Evolutionary conservation across 2,113 vertebrate species (phyloP).

Genomic region (Calidris pugnax): DNA sequence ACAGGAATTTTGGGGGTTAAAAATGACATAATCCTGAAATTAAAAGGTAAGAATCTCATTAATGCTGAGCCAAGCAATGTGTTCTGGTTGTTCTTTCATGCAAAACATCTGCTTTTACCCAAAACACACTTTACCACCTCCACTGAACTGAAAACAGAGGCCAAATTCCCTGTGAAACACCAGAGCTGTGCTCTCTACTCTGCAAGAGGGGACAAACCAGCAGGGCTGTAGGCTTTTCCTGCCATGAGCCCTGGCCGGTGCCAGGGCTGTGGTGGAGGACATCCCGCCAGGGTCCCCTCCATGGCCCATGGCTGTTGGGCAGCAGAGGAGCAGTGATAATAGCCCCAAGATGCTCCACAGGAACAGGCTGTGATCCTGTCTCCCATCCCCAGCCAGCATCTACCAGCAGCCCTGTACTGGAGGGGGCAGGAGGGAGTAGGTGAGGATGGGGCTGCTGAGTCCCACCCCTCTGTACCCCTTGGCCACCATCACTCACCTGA

Average conservation of each 20-base stretch:
- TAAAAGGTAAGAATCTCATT: background rate
- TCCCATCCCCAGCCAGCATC: background rate
- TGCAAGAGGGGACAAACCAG: accelerated
- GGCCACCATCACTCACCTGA: slow-evolving; percentile 75
- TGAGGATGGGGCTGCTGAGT: background rate
- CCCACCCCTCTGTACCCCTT: background rate
- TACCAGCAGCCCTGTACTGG: background rate
- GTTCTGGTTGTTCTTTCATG: background rate
- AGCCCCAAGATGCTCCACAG: background rate
- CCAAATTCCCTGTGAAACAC: background rate
- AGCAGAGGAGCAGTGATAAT: background rate
- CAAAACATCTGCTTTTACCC: background rate
- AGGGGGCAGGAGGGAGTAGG: background rate
- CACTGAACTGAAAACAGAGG: background rate
- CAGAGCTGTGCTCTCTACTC: background rate
- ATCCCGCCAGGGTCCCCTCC: background rate
- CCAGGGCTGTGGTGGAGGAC: background rate
- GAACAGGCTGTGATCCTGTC: background rate
- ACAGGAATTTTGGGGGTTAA: slow-evolving; percentile 79
- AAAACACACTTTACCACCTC: background rate
- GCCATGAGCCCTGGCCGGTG: background rate
- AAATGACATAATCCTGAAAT: slow-evolving; percentile 79
- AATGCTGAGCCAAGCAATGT: background rate
- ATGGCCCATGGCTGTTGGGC: accelerated
- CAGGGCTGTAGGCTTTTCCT: background rate